Evolutionary conservation across 2,888 invertebrate species (phyloP), one percentile per base, ranked within the genome.

Genomic region (Mactromeris polynyma): DNA sequence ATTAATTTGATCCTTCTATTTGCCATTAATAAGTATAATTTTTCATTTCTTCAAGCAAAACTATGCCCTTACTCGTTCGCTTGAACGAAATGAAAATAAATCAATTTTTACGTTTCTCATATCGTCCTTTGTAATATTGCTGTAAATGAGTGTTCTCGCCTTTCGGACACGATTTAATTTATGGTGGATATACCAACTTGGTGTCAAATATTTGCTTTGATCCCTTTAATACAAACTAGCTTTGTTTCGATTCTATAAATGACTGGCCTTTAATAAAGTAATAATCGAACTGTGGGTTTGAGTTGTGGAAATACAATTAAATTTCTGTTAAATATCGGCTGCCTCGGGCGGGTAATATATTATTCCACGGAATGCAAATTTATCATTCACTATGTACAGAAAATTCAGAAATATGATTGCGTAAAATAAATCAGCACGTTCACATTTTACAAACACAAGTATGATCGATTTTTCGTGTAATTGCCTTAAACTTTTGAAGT

Each of bases 131-230:
- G 80, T 64, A 69, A 79, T 42, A 54, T 69, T 64, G 51, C 33
- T 21, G 79, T 69, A 79, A 64, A 46, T 80, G 73, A 51, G 79
- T 83, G 69, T 54, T 42, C 79, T 79, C 83, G 73, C n/a, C 80
- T 83, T 51, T 80, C 79, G 77, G 38, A 80, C 33, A 31, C 54
- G 21, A 81, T 85, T 81, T 81, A 85, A 88, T 81, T 85, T 64
- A 88, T 46, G 73, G 85, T 81, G 77, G 51, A 85, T 85, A 88
- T 77, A 73, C 73, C 42, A 54, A 40, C 26, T 42, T 58, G 81
- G 88, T 88, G 88, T 88, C 88, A 81, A 77, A 85, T 88, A 33
- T 40, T 81, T 85, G 4, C 85, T 85, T 81, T 88, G 84, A 88
- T 81, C 85, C 69, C n/a, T 33, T 31, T 77, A 81, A 81, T 78